These are phyloP conservation scores for Apolygus lucorum DNA, from an alignment of 1,140 invertebrate species.

Conservation along the genomic window DNA sequence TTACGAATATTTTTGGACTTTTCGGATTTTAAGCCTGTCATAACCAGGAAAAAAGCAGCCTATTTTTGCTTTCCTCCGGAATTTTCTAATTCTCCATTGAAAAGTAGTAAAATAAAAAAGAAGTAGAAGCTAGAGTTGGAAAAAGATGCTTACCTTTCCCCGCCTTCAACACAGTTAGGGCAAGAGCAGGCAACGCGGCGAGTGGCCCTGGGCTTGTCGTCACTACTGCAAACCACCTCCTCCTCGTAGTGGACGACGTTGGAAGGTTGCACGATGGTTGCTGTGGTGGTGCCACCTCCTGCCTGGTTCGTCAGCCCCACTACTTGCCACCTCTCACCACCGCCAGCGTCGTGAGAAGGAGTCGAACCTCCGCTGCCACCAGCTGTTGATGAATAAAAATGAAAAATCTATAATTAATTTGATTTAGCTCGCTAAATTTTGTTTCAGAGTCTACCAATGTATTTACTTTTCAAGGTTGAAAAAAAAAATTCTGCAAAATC, in stretches of 20 bases:
- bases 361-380: slow-evolving; percentile 35
- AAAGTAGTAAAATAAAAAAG: too few species aligned
- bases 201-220: slow-evolving; percentile 46
- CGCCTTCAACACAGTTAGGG: slow-evolving; percentile 88
- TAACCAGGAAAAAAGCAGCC: too few species aligned
- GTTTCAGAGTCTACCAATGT: too few species aligned
- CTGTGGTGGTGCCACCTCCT: slow-evolving; percentile 28
- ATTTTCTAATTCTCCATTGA: too few species aligned
- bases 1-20: too few species aligned
- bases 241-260: slow-evolving; percentile 29
- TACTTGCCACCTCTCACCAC: slow-evolving; percentile 28
- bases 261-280: slow-evolving; percentile 26
- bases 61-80: too few species aligned
- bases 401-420: too few species aligned
- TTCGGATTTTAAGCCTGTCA: too few species aligned
- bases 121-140: too few species aligned
- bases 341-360: slow-evolving; percentile 27
- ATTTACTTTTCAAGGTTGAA: too few species aligned
- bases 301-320: slow-evolving; percentile 17
- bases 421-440: too few species aligned
- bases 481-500: too few species aligned
- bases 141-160: slow-evolving; percentile 61
- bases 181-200: slow-evolving; percentile 90
- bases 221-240: slow-evolving; percentile 29
- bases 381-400: slow-evolving; percentile 23